Percentiles rank a stretch among this genome's conserved stretches.
Conservation (phyloP, 2,888 invertebrate genomes). For the Pyrocoelia pectoralis region DNA sequence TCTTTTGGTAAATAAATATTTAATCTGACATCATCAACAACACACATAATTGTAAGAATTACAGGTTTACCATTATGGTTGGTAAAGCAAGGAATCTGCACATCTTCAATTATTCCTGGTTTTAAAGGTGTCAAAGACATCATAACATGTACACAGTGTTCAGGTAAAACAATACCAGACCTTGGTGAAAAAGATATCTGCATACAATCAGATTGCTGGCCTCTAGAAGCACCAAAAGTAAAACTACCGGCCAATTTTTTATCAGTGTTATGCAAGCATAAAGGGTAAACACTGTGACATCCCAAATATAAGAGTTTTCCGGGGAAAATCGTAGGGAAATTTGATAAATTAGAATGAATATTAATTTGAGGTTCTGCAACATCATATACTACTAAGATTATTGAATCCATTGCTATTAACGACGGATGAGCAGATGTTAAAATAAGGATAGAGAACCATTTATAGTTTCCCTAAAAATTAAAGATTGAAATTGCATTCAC, state of each 20-base stretch:
- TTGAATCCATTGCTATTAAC: conserved; percentile 26
- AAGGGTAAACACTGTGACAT: conserved; percentile 40
- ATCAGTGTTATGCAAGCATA: conserved; percentile 52
- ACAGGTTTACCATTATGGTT: conserved; percentile 47
- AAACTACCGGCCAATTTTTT: conserved; percentile 27
- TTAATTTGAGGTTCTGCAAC: conserved; percentile 45
- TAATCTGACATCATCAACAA: conserved; percentile 53
- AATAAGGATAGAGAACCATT: conserved; percentile 39
- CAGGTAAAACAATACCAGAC: conserved; percentile 47
- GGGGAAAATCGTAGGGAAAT: conserved; percentile 50
- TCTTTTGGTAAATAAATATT: conserved; percentile 52
- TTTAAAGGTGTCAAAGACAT: conserved; percentile 50
- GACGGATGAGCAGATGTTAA: conserved; percentile 29
- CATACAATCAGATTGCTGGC: conserved; percentile 49
- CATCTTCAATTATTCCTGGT: conserved; percentile 53
- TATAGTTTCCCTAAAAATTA: conserved; percentile 20
- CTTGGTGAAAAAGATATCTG: conserved; percentile 49
- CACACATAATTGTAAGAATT: conserved; percentile 52
- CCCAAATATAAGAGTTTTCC: conserved; percentile 50
- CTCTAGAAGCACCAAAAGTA: conserved; percentile 44
- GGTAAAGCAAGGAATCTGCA: conserved; percentile 56
- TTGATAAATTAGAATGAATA: conserved; percentile 45
- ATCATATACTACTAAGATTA: conserved; percentile 50
- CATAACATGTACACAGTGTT: conserved; percentile 34
- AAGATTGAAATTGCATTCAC: background rate